Conservation (phyloP, 2,888 invertebrate species). For the Eubasilissa splendida region DNA sequence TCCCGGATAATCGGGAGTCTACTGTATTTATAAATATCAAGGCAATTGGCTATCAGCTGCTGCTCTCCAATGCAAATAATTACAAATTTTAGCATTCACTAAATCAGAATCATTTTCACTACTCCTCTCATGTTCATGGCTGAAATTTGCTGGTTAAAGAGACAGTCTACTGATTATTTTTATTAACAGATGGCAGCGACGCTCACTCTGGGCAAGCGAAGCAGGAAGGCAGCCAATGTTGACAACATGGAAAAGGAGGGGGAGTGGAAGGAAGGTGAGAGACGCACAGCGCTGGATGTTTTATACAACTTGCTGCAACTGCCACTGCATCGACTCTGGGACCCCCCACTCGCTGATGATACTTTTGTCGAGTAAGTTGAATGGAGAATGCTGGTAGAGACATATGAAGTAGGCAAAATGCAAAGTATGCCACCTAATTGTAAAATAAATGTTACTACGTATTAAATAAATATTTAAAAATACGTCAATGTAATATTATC, state of each 20-base stretch:
- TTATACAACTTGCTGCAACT: constrained; percentile 80
- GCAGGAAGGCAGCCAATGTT: constrained; percentile 66
- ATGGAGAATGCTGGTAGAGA: background rate
- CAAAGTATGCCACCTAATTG: no score
- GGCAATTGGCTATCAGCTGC: no score
- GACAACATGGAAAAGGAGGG: constrained; percentile 70
- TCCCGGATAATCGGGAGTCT: no score
- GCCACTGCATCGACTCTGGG: constrained; percentile 84
- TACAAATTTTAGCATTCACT: no score
- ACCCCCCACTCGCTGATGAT: constrained; percentile 87
- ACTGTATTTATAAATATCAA: no score
- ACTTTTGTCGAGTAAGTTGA: constrained; percentile 83
- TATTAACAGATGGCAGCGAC: constrained; percentile 69
- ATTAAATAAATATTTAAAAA: no score
- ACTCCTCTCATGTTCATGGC: no score
- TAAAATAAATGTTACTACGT: no score
- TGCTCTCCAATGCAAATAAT: no score
- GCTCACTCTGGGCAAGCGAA: constrained; percentile 68
- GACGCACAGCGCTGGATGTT: constrained; percentile 77
- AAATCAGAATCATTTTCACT: no score
- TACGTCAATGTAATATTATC: no score
- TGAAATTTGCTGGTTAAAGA: background rate
- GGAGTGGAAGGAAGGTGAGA: constrained; percentile 79
- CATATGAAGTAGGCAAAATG: no score
- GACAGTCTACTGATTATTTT: background rate